Evolutionary conservation across 2,797 vertebrate genomes (phyloP).

Genomic region (Linurgus olivaceus): DNA sequence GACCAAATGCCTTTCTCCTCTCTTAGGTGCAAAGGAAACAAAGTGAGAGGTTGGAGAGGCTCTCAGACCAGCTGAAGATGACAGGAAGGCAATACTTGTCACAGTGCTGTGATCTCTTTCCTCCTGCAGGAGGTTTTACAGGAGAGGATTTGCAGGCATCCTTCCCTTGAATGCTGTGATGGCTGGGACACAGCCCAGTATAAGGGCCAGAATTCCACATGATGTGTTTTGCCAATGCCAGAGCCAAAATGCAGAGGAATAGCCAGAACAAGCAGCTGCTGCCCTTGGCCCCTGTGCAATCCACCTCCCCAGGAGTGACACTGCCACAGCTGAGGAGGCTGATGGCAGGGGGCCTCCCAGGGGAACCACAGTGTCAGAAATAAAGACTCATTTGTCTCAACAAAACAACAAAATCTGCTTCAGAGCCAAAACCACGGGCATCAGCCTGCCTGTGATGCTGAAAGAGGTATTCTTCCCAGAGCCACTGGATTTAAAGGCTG

Average conservation of each 20-base stretch:
- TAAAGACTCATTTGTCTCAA: background rate
- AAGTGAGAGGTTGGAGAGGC: background rate
- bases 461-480: background rate
- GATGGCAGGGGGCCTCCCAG: background rate
- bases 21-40: background rate
- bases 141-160: background rate
- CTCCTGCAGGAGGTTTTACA: background rate
- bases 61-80: background rate
- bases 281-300: background rate
- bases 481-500: constrained; percentile 6
- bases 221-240: background rate
- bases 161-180: background rate
- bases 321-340: background rate
- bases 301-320: background rate
- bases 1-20: background rate
- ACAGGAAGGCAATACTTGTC: background rate
- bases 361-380: background rate
- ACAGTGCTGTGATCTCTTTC: background rate
- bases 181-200: background rate
- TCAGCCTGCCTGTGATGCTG: background rate
- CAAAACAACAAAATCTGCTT: background rate
- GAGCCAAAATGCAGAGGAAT: background rate
- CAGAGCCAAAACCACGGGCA: background rate
- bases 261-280: background rate
- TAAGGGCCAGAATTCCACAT: background rate